phyloP scores from a whole-genome alignment of 2,113 vertebrate species.

The Rhegmatorhina hoffmannsi region DNA sequence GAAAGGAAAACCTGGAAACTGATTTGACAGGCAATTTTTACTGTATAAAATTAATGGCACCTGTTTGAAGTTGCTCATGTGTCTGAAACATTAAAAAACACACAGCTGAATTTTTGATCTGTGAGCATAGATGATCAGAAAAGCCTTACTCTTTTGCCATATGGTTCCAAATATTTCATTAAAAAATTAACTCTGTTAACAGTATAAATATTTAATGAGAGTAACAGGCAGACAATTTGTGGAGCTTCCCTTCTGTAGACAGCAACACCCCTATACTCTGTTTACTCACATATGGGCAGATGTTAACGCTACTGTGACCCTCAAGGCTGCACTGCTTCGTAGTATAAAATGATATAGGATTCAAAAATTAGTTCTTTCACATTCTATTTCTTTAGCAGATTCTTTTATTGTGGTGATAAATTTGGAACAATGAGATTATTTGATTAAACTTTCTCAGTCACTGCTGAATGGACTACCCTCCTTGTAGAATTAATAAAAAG shows the following conservation, averaged over 20 bases:
- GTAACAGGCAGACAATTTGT: background rate
- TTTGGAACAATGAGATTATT: slow-evolving; percentile 50
- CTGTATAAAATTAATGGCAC: background rate
- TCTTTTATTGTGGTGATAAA: slow-evolving; percentile 43
- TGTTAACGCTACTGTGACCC: background rate
- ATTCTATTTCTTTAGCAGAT: slow-evolving; percentile 23
- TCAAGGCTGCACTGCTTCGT: background rate
- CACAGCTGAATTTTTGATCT: background rate
- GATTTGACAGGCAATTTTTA: slow-evolving; percentile 5
- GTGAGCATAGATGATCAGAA: background rate
- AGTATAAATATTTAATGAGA: background rate
- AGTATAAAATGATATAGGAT: background rate
- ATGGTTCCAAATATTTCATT: background rate
- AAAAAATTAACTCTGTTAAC: background rate
- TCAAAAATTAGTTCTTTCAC: background rate
- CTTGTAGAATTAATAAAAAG: slow-evolving; percentile 64
- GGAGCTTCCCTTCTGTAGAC: background rate
- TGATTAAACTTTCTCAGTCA: slow-evolving; percentile 50
- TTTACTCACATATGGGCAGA: background rate
- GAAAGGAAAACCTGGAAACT: background rate
- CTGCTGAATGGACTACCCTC: slow-evolving; percentile 39
- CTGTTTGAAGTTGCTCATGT: background rate
- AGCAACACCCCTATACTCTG: background rate
- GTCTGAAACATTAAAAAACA: slow-evolving; percentile 7
- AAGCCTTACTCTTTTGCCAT: background rate